Conservation (phyloP, 2,113 vertebrate genomes). For the Pangasianodon gigas region DNA sequence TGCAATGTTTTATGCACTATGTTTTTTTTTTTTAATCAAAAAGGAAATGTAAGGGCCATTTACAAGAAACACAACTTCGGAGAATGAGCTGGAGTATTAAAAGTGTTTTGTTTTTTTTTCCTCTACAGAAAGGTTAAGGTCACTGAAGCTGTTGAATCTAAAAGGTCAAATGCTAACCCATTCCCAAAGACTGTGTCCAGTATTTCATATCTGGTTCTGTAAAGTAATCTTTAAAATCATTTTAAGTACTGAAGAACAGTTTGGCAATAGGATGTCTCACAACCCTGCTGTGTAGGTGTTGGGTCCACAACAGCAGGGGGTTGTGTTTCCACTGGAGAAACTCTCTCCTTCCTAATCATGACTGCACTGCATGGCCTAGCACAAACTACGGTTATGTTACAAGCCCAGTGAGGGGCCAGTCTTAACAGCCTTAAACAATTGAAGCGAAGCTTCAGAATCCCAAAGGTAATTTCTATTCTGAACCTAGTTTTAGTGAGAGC, state of each 20-base stretch:
- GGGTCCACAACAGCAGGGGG: constrained; percentile 25
- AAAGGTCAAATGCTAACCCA: not conserved
- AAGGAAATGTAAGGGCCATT: not conserved
- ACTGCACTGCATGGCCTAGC: constrained; percentile 29
- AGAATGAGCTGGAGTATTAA: not conserved
- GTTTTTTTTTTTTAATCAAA: not conserved
- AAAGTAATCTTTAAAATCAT: not conserved
- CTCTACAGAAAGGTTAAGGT: not conserved
- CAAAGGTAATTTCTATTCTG: constrained; percentile 31
- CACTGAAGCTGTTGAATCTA: not conserved
- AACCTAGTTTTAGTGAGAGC: constrained; percentile 27
- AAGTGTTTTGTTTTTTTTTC: not conserved
- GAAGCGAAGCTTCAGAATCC: constrained; percentile 33
- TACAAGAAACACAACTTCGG: not conserved
- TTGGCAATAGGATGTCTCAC: not conserved
- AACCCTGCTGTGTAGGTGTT: not conserved
- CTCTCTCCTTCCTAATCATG: constrained; percentile 32
- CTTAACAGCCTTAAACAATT: constrained; percentile 34
- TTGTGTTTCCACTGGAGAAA: constrained; percentile 6
- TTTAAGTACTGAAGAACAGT: not conserved
- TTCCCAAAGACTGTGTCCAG: not conserved
- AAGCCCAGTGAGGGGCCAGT: constrained; percentile 11
- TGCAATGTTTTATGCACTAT: not conserved
- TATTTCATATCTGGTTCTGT: constrained; percentile 6
- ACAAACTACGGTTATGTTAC: constrained; percentile 24